phyloP scores from a whole-genome alignment of 2,797 vertebrate genomes.

The Coendou prehensilis region DNA sequence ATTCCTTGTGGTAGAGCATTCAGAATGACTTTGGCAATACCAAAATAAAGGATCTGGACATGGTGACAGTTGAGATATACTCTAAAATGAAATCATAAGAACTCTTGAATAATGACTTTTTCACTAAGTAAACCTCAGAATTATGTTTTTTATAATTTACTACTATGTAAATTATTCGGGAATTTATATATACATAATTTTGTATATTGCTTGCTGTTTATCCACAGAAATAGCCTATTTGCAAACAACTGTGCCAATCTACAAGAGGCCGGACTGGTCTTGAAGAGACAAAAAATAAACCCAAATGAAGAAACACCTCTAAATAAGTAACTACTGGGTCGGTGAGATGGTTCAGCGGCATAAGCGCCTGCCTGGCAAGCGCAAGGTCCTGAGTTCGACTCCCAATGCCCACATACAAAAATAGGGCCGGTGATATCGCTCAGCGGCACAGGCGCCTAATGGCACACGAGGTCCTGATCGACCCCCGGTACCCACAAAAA shows the following conservation, averaged over 20 bases:
- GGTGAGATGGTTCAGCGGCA: no score
- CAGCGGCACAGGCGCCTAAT: no score
- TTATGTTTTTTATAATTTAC: background rate
- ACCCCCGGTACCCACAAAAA: no score
- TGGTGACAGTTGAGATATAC: background rate
- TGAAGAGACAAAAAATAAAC: constrained; percentile 13
- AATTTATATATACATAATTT: background rate
- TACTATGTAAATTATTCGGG: background rate
- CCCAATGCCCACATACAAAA: no score
- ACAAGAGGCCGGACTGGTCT: background rate
- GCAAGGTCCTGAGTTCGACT: no score
- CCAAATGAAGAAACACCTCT: background rate
- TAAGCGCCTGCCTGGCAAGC: no score
- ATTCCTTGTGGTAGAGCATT: background rate
- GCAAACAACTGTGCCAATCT: background rate
- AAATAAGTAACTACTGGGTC: constrained; percentile 35
- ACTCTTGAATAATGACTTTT: background rate
- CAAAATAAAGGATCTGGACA: background rate
- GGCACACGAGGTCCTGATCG: no score
- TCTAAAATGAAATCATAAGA: background rate
- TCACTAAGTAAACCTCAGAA: constrained; percentile 26
- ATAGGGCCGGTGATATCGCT: no score
- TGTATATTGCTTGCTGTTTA: background rate
- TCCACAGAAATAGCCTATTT: background rate
- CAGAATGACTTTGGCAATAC: background rate